phyloP scores from a whole-genome alignment of 1,140 invertebrate species.

The Papilio polytes region DNA sequence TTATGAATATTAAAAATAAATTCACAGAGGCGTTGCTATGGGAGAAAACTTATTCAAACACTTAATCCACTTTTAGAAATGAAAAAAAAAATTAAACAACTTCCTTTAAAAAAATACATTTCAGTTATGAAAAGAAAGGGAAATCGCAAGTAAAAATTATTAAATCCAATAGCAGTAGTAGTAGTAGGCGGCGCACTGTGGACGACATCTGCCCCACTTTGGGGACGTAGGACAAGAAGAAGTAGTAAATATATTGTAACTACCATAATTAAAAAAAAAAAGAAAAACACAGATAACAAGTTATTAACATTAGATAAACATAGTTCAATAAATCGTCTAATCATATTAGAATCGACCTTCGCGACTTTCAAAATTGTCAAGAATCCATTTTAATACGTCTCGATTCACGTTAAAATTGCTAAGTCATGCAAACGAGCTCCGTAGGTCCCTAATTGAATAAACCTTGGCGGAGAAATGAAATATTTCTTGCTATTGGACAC shows the following conservation, averaged over 20 bases:
- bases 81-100: constrained; percentile 44
- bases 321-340: background rate
- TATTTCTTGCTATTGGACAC: constrained; percentile 67
- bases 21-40: constrained; percentile 43
- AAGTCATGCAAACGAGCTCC: constrained; percentile 79
- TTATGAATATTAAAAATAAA: constrained; percentile 43
- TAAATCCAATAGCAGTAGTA: too few relatives aligned
- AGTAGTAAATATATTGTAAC: too few relatives aligned
- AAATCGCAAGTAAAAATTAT: background rate
- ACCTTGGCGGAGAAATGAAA: constrained; percentile 71
- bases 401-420: constrained; percentile 75
- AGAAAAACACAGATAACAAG: background rate
- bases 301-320: background rate
- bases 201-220: too few relatives aligned
- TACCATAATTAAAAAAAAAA: background rate
- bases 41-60: constrained; percentile 43
- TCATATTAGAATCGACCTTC: background rate
- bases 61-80: constrained; percentile 49
- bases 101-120: constrained; percentile 34
- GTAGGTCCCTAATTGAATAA: constrained; percentile 74
- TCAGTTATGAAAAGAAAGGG: background rate
- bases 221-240: too few relatives aligned
- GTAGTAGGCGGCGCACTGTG: too few relatives aligned
- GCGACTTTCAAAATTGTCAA: constrained; percentile 59
- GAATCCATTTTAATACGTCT: constrained; percentile 58